Percentiles rank a stretch among this genome's conserved stretches.
These are phyloP conservation scores for Geodia barretti DNA, from an alignment of 37 sponge, comb jelly and placozoan species.

Conservation along the genomic window DNA sequence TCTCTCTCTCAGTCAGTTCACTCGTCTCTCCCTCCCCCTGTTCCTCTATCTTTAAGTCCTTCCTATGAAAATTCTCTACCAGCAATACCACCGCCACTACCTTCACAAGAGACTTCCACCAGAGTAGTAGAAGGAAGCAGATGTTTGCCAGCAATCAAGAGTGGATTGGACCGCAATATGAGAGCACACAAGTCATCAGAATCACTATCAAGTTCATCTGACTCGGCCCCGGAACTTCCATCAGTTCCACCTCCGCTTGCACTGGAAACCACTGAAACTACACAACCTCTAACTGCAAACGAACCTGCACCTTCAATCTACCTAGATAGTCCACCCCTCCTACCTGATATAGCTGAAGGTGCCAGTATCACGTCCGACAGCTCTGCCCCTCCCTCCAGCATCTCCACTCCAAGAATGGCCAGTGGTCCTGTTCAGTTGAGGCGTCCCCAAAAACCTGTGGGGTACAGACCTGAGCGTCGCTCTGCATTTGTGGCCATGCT, in stretches of 20 bases:
- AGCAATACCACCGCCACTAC: neutral
- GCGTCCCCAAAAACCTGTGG: neutral
- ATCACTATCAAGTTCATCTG: neutral
- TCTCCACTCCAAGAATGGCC: neutral
- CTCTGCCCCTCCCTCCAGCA: neutral
- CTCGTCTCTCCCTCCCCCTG: conserved; percentile 8
- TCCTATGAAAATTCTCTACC: neutral
- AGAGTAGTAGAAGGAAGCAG: neutral
- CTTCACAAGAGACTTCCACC: neutral
- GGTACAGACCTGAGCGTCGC: neutral
- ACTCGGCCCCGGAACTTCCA: neutral
- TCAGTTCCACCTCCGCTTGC: neutral
- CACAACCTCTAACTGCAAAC: neutral
- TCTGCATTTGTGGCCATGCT: neutral
- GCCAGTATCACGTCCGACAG: neutral
- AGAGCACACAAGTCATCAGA: neutral
- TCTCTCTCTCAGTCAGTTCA: conserved; percentile 1
- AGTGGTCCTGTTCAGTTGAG: neutral
- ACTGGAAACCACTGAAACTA: neutral
- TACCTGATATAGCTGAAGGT: neutral
- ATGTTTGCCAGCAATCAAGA: neutral
- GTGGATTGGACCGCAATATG: neutral
- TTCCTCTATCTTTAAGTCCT: neutral
- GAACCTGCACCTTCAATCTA: neutral
- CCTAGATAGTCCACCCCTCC: neutral